Evolutionary conservation across 1,140 invertebrate species (phyloP).

Genomic region (Bombus confusus): DNA sequence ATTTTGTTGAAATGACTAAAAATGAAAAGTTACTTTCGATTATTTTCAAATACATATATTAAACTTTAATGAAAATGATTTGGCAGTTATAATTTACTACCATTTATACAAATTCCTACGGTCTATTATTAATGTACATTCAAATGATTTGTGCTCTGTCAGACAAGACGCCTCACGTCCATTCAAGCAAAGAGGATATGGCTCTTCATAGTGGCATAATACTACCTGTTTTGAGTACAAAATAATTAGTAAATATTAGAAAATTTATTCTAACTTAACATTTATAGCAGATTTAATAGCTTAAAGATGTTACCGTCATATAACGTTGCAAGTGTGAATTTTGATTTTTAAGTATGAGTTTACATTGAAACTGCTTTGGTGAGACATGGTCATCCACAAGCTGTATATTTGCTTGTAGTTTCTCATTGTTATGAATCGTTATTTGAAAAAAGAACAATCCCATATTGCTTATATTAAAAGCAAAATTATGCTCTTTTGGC

Average conservation of each 20-base stretch:
- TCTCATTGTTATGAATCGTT: constrained; percentile 42
- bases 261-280: not conserved
- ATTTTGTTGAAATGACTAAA: constrained; percentile 9
- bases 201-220: not conserved
- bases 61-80: constrained; percentile 13
- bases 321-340: too few species aligned
- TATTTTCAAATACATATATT: constrained; percentile 25
- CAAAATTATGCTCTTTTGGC: constrained; percentile 51
- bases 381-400: constrained; percentile 44
- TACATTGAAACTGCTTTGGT: not conserved
- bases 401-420: constrained; percentile 61
- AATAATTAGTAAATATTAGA: constrained; percentile 14
- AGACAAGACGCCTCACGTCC: not conserved
- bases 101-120: too few species aligned
- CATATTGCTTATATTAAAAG: constrained; percentile 65
- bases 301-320: not conserved
- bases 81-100: not conserved
- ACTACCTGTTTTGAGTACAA: constrained; percentile 34
- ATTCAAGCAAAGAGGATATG: not conserved
- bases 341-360: not conserved
- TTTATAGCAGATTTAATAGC: not conserved
- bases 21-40: constrained; percentile 6
- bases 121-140: constrained; percentile 33
- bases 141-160: constrained; percentile 9
- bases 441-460: constrained; percentile 73